These are phyloP conservation scores for Chelonus formosanus DNA, from an alignment of 2,888 invertebrate species.

Conservation along the genomic window DNA sequence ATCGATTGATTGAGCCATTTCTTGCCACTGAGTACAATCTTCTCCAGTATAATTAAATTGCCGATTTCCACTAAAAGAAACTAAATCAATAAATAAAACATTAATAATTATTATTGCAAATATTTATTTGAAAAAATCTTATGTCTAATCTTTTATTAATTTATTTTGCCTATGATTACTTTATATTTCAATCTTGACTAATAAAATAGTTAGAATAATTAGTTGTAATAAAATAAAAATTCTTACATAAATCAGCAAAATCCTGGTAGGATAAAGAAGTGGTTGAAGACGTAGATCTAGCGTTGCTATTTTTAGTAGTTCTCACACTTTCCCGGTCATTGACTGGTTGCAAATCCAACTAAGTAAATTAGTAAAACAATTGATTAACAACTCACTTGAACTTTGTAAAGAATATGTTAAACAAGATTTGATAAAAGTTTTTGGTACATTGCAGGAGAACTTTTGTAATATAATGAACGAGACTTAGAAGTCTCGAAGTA, in stretches of 20 bases:
- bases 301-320: conserved; percentile 56
- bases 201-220: no score
- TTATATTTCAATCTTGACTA: no score
- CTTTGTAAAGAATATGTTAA: no score
- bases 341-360: conserved; percentile 55
- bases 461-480: conserved; percentile 36
- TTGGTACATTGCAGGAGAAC: conserved; percentile 28
- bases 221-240: no score
- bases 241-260: conserved; percentile 41
- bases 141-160: no score
- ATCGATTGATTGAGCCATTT: conserved; percentile 58
- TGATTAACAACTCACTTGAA: conserved; percentile 23
- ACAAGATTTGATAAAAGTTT: conserved; percentile 1
- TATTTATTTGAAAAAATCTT: neutral
- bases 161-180: no score
- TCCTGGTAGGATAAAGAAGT: conserved; percentile 52
- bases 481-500: conserved; percentile 51
- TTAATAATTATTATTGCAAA: neutral
- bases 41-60: conserved; percentile 49
- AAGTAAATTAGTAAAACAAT: conserved; percentile 28
- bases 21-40: conserved; percentile 51
- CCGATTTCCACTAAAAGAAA: conserved; percentile 41
- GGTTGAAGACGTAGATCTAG: conserved; percentile 49
- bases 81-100: conserved; percentile 36
- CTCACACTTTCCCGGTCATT: conserved; percentile 48